These are phyloP conservation scores for Coilia nasus DNA, from an alignment of 2,797 vertebrate genomes.

Conservation along the genomic window DNA sequence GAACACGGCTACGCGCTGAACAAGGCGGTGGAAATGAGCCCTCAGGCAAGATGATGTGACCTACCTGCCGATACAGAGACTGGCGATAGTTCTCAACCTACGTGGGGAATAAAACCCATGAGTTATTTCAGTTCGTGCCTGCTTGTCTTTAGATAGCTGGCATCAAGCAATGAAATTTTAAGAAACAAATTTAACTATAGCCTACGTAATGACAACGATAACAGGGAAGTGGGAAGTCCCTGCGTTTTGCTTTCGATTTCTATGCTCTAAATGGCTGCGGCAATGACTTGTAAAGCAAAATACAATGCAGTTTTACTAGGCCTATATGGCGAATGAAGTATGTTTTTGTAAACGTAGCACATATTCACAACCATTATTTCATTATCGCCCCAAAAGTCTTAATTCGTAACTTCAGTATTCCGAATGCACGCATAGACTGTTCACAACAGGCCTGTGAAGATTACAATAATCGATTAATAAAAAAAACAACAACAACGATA, in stretches of 20 bases:
- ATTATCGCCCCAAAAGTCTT: too few relatives aligned
- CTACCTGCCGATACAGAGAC: conserved; percentile 66
- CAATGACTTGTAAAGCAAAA: not conserved
- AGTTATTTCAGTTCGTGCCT: not conserved
- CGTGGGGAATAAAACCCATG: not conserved
- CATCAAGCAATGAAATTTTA: too few relatives aligned
- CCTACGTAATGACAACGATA: not conserved
- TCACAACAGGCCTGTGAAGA: too few relatives aligned
- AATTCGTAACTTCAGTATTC: too few relatives aligned
- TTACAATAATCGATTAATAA: too few relatives aligned
- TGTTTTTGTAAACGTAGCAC: not conserved
- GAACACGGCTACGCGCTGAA: too few relatives aligned
- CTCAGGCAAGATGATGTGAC: too few relatives aligned
- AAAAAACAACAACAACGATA: not conserved
- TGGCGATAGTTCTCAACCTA: conserved; percentile 73
- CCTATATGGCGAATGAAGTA: not conserved
- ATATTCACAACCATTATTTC: too few relatives aligned
- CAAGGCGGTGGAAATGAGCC: too few relatives aligned
- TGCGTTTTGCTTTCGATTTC: not conserved
- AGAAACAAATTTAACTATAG: too few relatives aligned
- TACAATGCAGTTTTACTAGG: not conserved
- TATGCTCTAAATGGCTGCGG: not conserved
- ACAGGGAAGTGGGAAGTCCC: not conserved
- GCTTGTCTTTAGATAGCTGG: too few relatives aligned
- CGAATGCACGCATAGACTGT: too few relatives aligned